Percentiles rank a stretch among this genome's conserved stretches.
Conservation (phyloP, 2,113 vertebrate genomes). For the Phyllostomus hastatus region DNA sequence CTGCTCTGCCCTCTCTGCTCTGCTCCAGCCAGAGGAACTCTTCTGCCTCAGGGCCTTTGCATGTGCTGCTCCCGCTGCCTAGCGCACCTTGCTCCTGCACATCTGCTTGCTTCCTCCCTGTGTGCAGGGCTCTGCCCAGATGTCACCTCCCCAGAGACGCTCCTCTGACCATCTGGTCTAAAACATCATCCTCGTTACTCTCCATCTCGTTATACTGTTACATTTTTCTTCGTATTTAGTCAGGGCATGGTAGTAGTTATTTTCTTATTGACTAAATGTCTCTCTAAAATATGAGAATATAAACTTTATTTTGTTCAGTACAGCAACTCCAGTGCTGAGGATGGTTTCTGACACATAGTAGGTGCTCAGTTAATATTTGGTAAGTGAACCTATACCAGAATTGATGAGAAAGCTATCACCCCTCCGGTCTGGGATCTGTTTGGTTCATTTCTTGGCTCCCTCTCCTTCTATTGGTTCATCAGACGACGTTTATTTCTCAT, state of each 20-base stretch:
- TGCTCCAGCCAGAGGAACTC: background rate
- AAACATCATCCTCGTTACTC: background rate
- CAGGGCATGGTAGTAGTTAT: background rate
- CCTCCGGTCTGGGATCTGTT: background rate
- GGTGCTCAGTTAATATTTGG: background rate
- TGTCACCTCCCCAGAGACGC: background rate
- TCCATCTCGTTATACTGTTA: background rate
- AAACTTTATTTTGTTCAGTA: background rate
- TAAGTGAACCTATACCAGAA: background rate
- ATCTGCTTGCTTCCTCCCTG: background rate
- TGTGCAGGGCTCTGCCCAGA: background rate
- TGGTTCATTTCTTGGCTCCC: background rate
- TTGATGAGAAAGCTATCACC: background rate
- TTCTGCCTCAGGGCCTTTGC: background rate
- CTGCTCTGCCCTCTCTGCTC: background rate
- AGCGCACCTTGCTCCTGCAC: background rate
- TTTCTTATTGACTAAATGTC: background rate
- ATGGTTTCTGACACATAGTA: background rate
- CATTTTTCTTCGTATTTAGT: background rate
- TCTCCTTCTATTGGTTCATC: background rate
- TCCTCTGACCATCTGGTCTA: background rate
- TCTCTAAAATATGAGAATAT: background rate
- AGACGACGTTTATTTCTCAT: background rate
- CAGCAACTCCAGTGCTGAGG: background rate
- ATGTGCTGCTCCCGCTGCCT: rapidly evolving